phyloP scores from a whole-genome alignment of 2,888 invertebrate species.

The Drosophila diplacantha region DNA sequence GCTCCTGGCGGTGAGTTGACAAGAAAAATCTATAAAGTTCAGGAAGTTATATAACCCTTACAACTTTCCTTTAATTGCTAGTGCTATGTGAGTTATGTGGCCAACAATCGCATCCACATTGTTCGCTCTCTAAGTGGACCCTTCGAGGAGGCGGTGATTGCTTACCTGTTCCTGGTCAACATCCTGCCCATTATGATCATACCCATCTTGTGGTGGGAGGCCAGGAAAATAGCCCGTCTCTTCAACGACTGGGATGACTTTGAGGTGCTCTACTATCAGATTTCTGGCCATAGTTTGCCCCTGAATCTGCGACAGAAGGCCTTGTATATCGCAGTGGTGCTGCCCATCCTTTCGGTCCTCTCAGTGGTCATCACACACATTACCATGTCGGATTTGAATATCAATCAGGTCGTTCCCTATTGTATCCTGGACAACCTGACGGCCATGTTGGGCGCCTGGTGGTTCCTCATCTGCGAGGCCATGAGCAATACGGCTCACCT shows the following conservation, averaged over 20 bases:
- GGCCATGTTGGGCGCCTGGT: constrained; percentile 84
- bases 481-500: constrained; percentile 83
- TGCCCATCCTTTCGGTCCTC: constrained; percentile 82
- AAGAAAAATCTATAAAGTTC: too few species aligned
- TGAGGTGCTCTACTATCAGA: constrained; percentile 83
- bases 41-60: background rate
- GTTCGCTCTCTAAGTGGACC: constrained; percentile 82
- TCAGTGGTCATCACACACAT: constrained; percentile 84
- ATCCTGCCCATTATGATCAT: constrained; percentile 82
- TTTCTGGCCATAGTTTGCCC: constrained; percentile 81
- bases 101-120: constrained; percentile 82
- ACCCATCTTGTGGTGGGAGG: constrained; percentile 84
- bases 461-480: constrained; percentile 84
- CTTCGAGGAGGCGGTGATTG: constrained; percentile 87
- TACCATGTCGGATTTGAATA: constrained; percentile 84
- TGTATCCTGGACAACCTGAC: constrained; percentile 84
- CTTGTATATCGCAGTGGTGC: constrained; percentile 79
- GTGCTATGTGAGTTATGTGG: constrained; percentile 81
- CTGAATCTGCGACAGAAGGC: constrained; percentile 81
- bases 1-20: constrained; percentile 76
- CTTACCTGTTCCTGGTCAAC: constrained; percentile 86
- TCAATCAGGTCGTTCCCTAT: constrained; percentile 82
- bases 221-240: constrained; percentile 80
- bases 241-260: constrained; percentile 83
- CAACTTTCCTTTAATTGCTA: constrained; percentile 28